Evolutionary conservation across 1,140 invertebrate genomes (phyloP).

Genomic region (Planococcus citri): DNA sequence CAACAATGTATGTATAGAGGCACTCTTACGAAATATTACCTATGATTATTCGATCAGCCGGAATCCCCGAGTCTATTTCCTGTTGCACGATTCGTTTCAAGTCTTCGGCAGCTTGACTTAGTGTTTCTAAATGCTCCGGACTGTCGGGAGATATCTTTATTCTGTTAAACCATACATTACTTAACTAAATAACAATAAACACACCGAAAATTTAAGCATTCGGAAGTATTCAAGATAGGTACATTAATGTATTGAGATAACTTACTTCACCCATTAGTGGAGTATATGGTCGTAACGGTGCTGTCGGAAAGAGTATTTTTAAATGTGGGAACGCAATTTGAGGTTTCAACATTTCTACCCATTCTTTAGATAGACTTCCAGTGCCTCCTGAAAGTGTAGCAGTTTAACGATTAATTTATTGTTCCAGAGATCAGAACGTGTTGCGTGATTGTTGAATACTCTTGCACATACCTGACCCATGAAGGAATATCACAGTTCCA

Average conservation of each 20-base stretch:
- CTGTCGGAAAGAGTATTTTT: constrained; percentile 55
- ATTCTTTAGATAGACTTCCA: constrained; percentile 46
- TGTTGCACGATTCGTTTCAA: constrained; percentile 46
- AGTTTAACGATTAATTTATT: background rate
- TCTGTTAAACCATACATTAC: constrained; percentile 60
- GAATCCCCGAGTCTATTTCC: constrained; percentile 48
- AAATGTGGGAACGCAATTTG: constrained; percentile 52
- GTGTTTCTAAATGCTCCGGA: constrained; percentile 44
- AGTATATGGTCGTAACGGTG: constrained; percentile 52
- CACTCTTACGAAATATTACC: constrained; percentile 33
- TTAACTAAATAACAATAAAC: constrained; percentile 33
- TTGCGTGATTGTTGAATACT: no score
- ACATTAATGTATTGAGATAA: background rate
- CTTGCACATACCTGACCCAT: constrained; percentile 42
- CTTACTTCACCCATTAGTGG: constrained; percentile 45
- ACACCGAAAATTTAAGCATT: background rate
- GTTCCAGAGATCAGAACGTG: no score
- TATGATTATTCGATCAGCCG: constrained; percentile 48
- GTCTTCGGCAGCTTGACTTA: constrained; percentile 42
- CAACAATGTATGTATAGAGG: background rate
- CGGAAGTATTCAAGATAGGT: background rate
- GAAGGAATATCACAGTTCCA: constrained; percentile 45
- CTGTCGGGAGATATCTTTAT: constrained; percentile 42
- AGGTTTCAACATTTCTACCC: constrained; percentile 44
- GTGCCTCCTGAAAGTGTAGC: constrained; percentile 45